Evolutionary conservation across 2,797 vertebrate genomes (phyloP).

Genomic region (Luscinia megarhynchos): DNA sequence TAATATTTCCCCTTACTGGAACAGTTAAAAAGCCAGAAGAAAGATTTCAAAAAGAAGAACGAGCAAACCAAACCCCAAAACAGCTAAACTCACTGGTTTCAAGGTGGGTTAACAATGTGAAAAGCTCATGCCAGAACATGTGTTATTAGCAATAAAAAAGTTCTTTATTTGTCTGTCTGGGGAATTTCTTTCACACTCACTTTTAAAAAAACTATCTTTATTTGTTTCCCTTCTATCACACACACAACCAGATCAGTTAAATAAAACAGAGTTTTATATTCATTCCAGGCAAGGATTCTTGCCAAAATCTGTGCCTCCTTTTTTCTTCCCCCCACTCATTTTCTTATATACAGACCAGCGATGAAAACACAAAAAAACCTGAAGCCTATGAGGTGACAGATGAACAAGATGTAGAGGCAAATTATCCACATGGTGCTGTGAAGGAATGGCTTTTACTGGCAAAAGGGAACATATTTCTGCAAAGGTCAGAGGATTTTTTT

Average conservation of each 20-base stretch:
- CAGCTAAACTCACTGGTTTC: neutral
- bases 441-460: conserved; percentile 52
- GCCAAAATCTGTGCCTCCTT: conserved; percentile 50
- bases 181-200: conserved; percentile 67
- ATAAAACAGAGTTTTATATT: conserved; percentile 68
- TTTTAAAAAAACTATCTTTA: conserved; percentile 32
- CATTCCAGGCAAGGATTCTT: conserved; percentile 56
- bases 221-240: conserved; percentile 57
- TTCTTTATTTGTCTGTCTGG: conserved; percentile 60
- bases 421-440: conserved; percentile 9
- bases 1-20: neutral
- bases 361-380: conserved; percentile 63
- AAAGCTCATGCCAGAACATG: conserved; percentile 53
- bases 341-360: conserved; percentile 49
- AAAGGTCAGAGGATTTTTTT: conserved; percentile 50
- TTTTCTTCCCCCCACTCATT: neutral
- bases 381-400: conserved; percentile 66
- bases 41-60: neutral
- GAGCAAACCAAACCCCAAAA: neutral
- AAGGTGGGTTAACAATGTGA: conserved; percentile 49
- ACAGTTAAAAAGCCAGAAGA: neutral
- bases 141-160: conserved; percentile 64
- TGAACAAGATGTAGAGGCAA: conserved; percentile 49
- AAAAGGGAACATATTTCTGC: conserved; percentile 20
- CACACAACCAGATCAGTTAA: conserved; percentile 51